These are phyloP conservation scores for Stegana nigrithorax DNA, from an alignment of 2,888 invertebrate genomes.

Conservation along the genomic window DNA sequence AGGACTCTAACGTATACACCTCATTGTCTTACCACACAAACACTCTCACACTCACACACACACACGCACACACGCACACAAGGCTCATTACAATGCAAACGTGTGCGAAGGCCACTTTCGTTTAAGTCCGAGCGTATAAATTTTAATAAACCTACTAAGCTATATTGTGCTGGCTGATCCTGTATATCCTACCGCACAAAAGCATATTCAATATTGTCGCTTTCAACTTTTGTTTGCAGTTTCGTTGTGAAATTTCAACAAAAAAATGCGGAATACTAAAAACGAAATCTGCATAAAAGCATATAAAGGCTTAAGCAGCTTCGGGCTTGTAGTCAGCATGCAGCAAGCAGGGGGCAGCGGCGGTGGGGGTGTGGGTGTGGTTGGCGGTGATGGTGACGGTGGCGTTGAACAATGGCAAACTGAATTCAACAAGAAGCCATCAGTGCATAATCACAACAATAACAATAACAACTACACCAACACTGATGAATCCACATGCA, in stretches of 20 bases:
- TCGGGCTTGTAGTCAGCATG: too few species aligned
- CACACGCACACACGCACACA: background rate
- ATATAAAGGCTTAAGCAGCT: background rate
- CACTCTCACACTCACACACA: background rate
- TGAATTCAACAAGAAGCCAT: slow-evolving; percentile 56
- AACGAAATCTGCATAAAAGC: slow-evolving; percentile 44
- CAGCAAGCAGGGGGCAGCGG: too few species aligned
- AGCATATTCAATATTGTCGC: slow-evolving; percentile 59
- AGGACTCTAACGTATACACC: too few species aligned
- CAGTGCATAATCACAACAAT: slow-evolving; percentile 21
- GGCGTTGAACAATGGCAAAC: slow-evolving; percentile 52
- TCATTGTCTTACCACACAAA: too few species aligned
- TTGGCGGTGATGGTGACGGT: background rate
- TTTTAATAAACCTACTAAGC: slow-evolving; percentile 54
- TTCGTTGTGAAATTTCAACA: too few species aligned
- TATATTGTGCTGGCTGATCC: background rate
- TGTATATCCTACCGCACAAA: slow-evolving; percentile 25
- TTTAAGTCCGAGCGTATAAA: slow-evolving; percentile 39
- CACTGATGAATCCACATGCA: too few species aligned
- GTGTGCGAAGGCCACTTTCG: too few species aligned
- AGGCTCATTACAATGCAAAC: background rate
- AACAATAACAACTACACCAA: slow-evolving; percentile 35
- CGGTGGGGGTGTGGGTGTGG: too few species aligned
- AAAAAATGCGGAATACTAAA: slow-evolving; percentile 9
- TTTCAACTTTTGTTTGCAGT: slow-evolving; percentile 49